Evolutionary conservation across 2,113 vertebrate genomes (phyloP).

Genomic region (Romanogobio albipinnatus): DNA sequence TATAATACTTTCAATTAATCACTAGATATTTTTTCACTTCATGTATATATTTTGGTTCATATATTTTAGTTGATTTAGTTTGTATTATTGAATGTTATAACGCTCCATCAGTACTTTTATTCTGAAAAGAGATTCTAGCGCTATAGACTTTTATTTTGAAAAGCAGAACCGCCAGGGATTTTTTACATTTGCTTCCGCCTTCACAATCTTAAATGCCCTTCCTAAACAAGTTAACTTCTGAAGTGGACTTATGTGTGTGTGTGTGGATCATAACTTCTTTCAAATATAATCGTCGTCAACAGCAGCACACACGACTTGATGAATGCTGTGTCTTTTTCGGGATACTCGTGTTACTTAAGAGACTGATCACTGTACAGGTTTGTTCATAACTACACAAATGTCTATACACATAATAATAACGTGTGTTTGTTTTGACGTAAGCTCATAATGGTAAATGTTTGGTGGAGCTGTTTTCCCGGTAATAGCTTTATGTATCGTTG

Average conservation of each 20-base stretch:
- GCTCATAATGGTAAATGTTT: not conserved
- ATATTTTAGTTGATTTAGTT: not conserved
- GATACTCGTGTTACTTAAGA: not conserved
- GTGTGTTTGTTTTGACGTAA: not conserved
- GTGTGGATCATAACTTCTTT: not conserved
- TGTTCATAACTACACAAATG: not conserved
- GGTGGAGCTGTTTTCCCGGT: not conserved
- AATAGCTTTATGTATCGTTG: not conserved
- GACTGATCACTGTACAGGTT: not conserved
- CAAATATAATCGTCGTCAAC: not conserved
- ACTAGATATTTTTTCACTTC: not conserved
- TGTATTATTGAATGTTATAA: not conserved
- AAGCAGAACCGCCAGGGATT: not conserved
- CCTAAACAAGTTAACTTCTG: conserved; percentile 23
- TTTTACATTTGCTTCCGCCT: not conserved
- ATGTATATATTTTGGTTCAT: not conserved
- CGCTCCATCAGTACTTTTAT: not conserved
- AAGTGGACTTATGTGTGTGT: not conserved
- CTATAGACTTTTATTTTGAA: not conserved
- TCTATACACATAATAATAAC: not conserved
- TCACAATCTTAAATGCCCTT: not conserved
- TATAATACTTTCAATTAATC: too few relatives aligned
- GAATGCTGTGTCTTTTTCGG: not conserved
- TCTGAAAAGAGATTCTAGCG: not conserved
- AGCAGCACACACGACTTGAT: not conserved